Conservation (phyloP, 2,113 vertebrate genomes). For the Syngnathus typhle region DNA sequence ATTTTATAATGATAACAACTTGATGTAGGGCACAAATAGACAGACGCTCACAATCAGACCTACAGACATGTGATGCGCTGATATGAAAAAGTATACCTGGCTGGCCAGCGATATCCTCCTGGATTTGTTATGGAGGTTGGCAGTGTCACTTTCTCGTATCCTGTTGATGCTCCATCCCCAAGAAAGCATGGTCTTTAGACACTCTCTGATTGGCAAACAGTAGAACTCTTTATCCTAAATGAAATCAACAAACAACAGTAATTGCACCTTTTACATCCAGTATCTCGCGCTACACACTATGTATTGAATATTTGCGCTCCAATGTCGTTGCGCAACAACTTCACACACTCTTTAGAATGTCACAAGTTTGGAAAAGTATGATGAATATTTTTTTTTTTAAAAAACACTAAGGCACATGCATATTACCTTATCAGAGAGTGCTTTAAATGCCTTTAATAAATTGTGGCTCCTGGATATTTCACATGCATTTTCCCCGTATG, state of each 20-base stretch:
- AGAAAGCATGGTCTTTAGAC: conserved; percentile 87
- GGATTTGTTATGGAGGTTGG: conserved; percentile 78
- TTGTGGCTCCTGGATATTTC: conserved; percentile 84
- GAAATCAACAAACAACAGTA: neutral
- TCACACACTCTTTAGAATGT: neutral
- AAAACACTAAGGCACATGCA: neutral
- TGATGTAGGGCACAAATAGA: no score
- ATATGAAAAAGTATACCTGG: conserved; percentile 68
- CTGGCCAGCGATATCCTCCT: conserved; percentile 90
- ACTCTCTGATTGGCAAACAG: conserved; percentile 87
- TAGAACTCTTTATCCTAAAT: conserved; percentile 89
- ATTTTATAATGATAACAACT: neutral
- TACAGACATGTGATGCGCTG: no score
- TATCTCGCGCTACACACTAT: neutral
- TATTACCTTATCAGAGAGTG: conserved; percentile 86
- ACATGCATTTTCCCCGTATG: conserved; percentile 82
- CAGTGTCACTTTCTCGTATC: conserved; percentile 82
- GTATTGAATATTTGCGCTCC: neutral
- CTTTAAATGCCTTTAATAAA: conserved; percentile 88
- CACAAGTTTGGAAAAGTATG: neutral
- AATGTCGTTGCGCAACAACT: neutral
- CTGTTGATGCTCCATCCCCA: conserved; percentile 92
- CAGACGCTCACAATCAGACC: no score
- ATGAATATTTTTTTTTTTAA: no score
- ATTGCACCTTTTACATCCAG: neutral